Evolutionary conservation across 1,140 invertebrate genomes (phyloP), one percentile per base, ranked within the genome.

Genomic region (Coptotermes formosanus): DNA sequence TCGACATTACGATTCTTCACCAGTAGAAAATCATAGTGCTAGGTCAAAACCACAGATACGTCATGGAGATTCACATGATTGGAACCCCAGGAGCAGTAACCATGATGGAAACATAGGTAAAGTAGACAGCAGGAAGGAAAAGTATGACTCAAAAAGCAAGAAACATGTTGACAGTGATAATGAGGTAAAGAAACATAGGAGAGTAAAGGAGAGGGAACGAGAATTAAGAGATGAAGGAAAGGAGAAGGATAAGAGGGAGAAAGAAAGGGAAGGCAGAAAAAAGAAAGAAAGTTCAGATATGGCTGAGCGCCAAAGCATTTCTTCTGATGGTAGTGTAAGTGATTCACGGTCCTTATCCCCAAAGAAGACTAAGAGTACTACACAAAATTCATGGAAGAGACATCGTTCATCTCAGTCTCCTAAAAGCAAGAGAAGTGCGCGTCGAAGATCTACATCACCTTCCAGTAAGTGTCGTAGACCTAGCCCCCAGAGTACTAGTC

Each of bases 81-180:
- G 25, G n/a, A 30, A 30, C 14, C 8, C 83, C 59, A 45, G 9
- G 16, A 45, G 21, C 21, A 84, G 19, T 84, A 48, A 52, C 30
- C 52, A 14, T 84, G 44, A 84, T 84, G 32, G 32, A 43, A 83
- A 83, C 32, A 32, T 59, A 4, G 59, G 55, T 30, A 84, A 52
- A 84, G 45, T 25, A 7, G 52, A 52, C 55, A 45, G 83, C 25
- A 84, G 45, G 30, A 84, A 52, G 45, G 83, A 84, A 9, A 84
- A 59, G 19, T 30, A 84, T 84, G 83, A 84, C n/a, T 48, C 45
- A n/a, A 84, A 30, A 84, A 32, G n/a, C 30, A 84, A 84, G 45
- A 84, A 84, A 52, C n/a, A 52, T 25, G 11, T 32, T 84, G 83
- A 59, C 8, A 84, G 48, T 52, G 83, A 84, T n/a, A 48, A 84